Conservation (phyloP, 2,797 vertebrate genomes). For the Luscinia megarhynchos region DNA sequence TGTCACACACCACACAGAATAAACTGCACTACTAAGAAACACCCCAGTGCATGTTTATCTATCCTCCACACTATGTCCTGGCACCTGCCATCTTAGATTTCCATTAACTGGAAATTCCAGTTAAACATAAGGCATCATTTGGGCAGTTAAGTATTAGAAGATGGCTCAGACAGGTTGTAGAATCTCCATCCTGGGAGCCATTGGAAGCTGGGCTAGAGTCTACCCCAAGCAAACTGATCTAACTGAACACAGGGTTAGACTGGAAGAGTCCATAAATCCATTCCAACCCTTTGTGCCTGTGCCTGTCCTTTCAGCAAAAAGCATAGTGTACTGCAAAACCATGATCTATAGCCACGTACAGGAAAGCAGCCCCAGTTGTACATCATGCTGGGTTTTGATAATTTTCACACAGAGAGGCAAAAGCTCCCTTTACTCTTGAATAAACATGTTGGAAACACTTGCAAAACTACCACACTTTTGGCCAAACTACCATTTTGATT, state of each 20-base stretch:
- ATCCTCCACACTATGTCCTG: background rate
- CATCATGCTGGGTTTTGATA: background rate
- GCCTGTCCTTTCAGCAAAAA: background rate
- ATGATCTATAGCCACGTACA: accelerated
- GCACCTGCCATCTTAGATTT: background rate
- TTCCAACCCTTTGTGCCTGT: background rate
- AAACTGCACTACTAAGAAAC: background rate
- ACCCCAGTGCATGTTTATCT: background rate
- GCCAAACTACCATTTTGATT: conserved; percentile 11
- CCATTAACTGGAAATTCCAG: background rate
- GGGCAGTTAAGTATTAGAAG: background rate
- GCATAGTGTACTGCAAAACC: background rate
- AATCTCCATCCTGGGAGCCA: background rate
- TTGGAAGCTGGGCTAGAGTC: background rate
- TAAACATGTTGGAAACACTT: background rate
- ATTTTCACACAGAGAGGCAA: background rate
- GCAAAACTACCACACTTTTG: background rate
- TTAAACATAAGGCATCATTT: background rate
- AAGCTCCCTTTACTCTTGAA: background rate
- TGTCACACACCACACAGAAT: background rate
- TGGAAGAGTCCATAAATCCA: background rate
- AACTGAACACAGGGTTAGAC: accelerated
- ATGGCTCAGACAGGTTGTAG: background rate
- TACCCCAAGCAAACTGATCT: background rate
- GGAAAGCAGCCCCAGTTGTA: background rate